Evolutionary conservation across 2,888 invertebrate genomes (phyloP).

Genomic region (Tryphoninae sp.): DNA sequence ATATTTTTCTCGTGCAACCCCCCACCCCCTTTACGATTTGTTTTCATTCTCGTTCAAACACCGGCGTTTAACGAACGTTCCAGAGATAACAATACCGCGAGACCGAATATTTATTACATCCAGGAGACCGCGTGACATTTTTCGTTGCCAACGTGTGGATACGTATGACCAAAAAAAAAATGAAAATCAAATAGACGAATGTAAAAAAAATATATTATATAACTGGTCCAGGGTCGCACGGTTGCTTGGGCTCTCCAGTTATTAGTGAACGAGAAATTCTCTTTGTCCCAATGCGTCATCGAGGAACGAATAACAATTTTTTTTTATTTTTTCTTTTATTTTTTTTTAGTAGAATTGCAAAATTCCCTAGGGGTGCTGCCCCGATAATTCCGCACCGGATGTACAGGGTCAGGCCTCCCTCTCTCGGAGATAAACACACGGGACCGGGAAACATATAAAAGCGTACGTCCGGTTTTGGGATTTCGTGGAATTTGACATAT

Average conservation of each 20-base stretch:
- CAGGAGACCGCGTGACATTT: slow-evolving; percentile 58
- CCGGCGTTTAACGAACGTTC: slow-evolving; percentile 67
- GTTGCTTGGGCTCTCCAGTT: slow-evolving; percentile 28
- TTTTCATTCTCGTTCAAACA: slow-evolving; percentile 66
- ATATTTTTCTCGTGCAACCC: slow-evolving; percentile 41
- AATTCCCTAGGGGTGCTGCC: slow-evolving; percentile 35
- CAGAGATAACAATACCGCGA: slow-evolving; percentile 67
- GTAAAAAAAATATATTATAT: background rate
- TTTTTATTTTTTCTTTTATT: slow-evolving; percentile 39
- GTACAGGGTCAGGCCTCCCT: background rate
- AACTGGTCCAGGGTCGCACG: slow-evolving; percentile 17
- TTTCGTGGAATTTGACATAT: slow-evolving; percentile 45
- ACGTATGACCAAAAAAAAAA: background rate
- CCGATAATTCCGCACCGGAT: slow-evolving; percentile 47
- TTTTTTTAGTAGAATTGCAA: slow-evolving; percentile 22
- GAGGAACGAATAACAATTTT: slow-evolving; percentile 37
- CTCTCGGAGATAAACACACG: background rate
- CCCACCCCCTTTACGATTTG: slow-evolving; percentile 16
- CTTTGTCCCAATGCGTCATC: slow-evolving; percentile 61
- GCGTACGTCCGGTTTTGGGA: slow-evolving; percentile 37
- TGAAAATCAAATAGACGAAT: background rate
- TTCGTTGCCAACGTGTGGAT: slow-evolving; percentile 22
- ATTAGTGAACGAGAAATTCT: slow-evolving; percentile 61
- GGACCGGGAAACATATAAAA: slow-evolving; percentile 36
- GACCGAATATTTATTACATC: slow-evolving; percentile 68